Conservation (phyloP, 2,888 invertebrate genomes). For the Torymus texanus region DNA sequence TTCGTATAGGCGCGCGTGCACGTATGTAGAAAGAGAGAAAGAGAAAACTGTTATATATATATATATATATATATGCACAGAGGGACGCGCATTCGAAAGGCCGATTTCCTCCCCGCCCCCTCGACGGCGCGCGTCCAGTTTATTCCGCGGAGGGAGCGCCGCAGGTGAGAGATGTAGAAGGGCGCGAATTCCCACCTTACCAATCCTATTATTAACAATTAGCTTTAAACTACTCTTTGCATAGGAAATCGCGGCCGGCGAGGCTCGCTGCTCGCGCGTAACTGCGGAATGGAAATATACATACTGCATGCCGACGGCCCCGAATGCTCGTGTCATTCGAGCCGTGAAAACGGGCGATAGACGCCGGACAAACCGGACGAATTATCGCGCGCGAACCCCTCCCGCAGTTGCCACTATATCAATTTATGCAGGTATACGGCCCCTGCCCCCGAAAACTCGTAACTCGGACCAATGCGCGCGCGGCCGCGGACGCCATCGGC, state of each 20-base stretch:
- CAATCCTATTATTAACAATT: constrained; percentile 76
- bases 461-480: constrained; percentile 19
- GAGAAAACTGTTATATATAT: background rate
- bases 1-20: background rate
- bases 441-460: background rate
- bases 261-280: constrained; percentile 70
- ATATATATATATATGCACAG: too few species aligned
- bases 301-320: constrained; percentile 72
- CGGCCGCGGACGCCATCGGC: constrained; percentile 24
- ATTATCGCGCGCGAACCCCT: constrained; percentile 25
- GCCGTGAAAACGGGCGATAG: constrained; percentile 51
- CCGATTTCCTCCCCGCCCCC: constrained; percentile 27
- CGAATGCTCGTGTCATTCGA: constrained; percentile 60
- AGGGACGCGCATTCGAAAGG: background rate
- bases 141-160: constrained; percentile 8
- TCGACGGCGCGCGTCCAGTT: background rate
- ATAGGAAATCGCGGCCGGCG: constrained; percentile 69
- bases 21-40: background rate
- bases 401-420: constrained; percentile 26
- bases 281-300: constrained; percentile 75
- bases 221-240: constrained; percentile 75
- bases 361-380: constrained; percentile 31
- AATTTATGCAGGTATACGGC: constrained; percentile 22
- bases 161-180: constrained; percentile 22
- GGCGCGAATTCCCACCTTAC: constrained; percentile 74